Evolutionary conservation across 2,797 vertebrate species (phyloP).

Genomic region (Huso huso): DNA sequence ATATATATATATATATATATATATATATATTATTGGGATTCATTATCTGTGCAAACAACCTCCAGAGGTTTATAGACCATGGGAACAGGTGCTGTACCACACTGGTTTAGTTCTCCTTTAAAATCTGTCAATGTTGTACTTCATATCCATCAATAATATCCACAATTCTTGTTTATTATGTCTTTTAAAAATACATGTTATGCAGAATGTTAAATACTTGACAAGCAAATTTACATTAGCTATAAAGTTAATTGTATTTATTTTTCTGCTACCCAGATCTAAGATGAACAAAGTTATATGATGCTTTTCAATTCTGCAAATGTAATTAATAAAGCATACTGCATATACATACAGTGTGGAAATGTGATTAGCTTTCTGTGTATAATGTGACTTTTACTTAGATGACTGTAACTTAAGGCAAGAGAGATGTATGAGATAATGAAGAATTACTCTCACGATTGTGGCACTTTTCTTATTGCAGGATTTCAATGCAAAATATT

Average conservation of each 20-base stretch:
- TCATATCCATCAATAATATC: slow-evolving; percentile 11
- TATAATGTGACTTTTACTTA: neutral
- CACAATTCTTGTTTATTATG: slow-evolving; percentile 8
- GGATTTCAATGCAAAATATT: neutral
- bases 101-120: neutral
- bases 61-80: neutral
- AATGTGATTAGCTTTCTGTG: neutral
- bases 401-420: neutral
- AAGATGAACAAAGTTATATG: slow-evolving; percentile 16
- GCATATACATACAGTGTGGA: slow-evolving; percentile 5
- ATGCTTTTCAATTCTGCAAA: slow-evolving; percentile 39
- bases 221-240: slow-evolving; percentile 19
- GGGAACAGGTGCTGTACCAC: neutral
- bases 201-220: slow-evolving; percentile 20
- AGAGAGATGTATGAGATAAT: neutral
- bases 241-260: slow-evolving; percentile 29
- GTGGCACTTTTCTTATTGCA: neutral
- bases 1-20: slow-evolving; percentile 9
- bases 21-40: neutral
- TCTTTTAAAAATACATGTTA: slow-evolving; percentile 14
- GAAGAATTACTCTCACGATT: neutral
- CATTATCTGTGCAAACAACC: neutral
- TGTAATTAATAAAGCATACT: slow-evolving; percentile 14
- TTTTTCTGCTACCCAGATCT: slow-evolving; percentile 43
- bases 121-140: slow-evolving; percentile 27